phyloP scores from a whole-genome alignment of 2,797 vertebrate genomes.

The Sarcophilus harrisii region DNA sequence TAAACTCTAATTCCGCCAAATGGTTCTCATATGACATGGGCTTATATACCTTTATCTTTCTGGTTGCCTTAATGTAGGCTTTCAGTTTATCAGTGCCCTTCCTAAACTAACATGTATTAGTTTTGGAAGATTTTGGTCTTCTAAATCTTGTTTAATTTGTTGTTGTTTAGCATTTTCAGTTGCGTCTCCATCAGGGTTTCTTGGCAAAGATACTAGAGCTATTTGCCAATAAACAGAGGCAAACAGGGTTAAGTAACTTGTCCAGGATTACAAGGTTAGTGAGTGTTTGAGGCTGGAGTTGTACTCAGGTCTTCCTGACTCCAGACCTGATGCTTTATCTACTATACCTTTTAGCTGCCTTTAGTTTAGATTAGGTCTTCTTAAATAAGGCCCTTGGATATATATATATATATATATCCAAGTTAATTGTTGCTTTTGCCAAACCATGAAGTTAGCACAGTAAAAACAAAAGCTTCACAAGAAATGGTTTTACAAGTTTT shows the following conservation, averaged over 20 bases:
- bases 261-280: not conserved
- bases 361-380: not conserved
- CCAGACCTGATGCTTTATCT: not conserved
- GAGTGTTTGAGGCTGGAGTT: not conserved
- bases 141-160: not conserved
- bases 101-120: not conserved
- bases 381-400: not conserved
- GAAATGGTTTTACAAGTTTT: too few species aligned
- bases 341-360: not conserved
- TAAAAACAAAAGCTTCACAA: not conserved
- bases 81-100: not conserved
- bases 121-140: not conserved
- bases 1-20: conserved; percentile 45
- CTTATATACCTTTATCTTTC: not conserved
- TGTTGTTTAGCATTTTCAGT: not conserved
- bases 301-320: not conserved
- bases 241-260: not conserved
- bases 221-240: not conserved
- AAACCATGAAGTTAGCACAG: not conserved
- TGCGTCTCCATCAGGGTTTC: not conserved
- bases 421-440: not conserved
- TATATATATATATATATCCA: too few species aligned
- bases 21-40: conserved; percentile 21
- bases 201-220: not conserved
- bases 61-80: not conserved